Evolutionary conservation across 1,140 invertebrate genomes (phyloP), one percentile per base, ranked within the genome.

Genomic region (Eufriesea mexicana): DNA sequence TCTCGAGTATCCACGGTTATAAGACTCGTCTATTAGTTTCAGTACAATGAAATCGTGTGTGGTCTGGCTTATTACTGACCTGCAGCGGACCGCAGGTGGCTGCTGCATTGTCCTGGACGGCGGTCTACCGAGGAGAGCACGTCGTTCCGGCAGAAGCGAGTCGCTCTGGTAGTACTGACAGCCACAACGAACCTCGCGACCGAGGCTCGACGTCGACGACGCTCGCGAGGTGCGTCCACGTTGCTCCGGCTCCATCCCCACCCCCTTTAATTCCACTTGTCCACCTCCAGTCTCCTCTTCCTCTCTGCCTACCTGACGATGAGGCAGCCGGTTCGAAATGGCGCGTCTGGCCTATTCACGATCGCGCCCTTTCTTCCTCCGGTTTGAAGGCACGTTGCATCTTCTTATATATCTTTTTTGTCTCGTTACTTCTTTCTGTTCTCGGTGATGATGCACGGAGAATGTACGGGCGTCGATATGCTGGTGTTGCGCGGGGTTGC

Each of bases 81-180:
- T 90, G 88, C 89, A 91, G 73, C 80, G 74, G 51, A 85, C 81
- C 79, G 87, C 72, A 79, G 84, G 79, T 78, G 86, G 89, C 77
- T 84, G 87, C 87, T 87, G 88, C 82, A 80, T 89, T 72, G 83
- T 86, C 84, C 90, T 91, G 25, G 91, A 91, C 35, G 92, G 87
- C 66, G 90, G 90, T 82, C 88, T 88, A 70, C 95, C 95, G 68
- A 96, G 93, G 81, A 96, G 95, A 91, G 96, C 96, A 59, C 95
- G 94, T 88, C 96, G 95, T 93, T 97, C 96, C 68, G 97, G 97
- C 84, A 97, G 94, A 88, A 97, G 92, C 79, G 96, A 97, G 91
- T 97, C 96, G 90, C 96, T 96, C 94, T 97, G 96, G 94, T 96
- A 98, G 95, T 96, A 97, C 95, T 98, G 97, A 95, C 97, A 97